Evolutionary conservation across 2,797 vertebrate species (phyloP).

Genomic region (Myotis myotis): DNA sequence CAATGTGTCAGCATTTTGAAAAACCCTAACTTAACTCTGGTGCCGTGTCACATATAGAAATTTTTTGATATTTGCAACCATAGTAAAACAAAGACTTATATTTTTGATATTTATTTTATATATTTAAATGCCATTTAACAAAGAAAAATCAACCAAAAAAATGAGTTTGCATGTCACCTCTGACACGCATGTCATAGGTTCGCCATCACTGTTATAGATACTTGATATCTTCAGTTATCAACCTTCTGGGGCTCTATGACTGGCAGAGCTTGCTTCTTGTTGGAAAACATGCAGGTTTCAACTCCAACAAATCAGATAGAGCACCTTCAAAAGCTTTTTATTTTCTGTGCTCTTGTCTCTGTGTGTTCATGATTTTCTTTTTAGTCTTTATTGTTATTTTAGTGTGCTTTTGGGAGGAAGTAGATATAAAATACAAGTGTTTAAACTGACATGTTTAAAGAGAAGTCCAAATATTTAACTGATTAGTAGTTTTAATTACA

Average conservation of each 20-base stretch:
- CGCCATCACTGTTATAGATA: not conserved
- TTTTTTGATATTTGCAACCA: too few relatives aligned
- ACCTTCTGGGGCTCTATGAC: not conserved
- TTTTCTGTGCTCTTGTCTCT: not conserved
- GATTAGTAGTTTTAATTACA: not conserved
- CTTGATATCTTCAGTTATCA: not conserved
- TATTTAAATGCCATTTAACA: too few relatives aligned
- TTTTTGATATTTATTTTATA: too few relatives aligned
- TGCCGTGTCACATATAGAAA: too few relatives aligned
- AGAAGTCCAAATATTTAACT: not conserved
- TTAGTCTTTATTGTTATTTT: not conserved
- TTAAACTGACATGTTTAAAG: not conserved
- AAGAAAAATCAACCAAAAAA: too few relatives aligned
- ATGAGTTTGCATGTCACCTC: too few relatives aligned
- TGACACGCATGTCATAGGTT: too few relatives aligned
- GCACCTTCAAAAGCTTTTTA: not conserved
- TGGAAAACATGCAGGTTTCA: not conserved
- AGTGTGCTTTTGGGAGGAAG: not conserved
- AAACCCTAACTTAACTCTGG: too few relatives aligned
- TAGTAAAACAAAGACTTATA: too few relatives aligned
- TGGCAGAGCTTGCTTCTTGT: not conserved
- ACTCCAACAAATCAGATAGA: not conserved
- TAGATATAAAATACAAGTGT: not conserved
- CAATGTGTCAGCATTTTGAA: too few relatives aligned
- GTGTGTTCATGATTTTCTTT: not conserved